These are phyloP conservation scores for Dolichomitus sp. DNA, from an alignment of 2,888 invertebrate species.

Conservation along the genomic window DNA sequence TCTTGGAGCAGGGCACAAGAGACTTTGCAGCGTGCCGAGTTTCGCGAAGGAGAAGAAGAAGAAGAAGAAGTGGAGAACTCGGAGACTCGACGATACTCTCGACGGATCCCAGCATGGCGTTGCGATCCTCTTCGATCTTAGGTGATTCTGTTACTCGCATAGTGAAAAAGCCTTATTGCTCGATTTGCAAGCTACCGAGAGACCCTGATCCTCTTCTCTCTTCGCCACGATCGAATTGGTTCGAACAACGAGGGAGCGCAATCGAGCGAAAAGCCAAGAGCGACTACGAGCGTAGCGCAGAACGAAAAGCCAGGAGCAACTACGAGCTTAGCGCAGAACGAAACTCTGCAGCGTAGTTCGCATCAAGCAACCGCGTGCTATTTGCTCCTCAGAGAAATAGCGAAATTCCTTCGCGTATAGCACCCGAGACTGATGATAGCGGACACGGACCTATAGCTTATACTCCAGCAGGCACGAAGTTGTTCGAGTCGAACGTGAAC, in stretches of 20 bases:
- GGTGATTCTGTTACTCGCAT: slow-evolving; percentile 20
- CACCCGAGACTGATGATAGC: slow-evolving; percentile 62
- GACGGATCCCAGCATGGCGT: slow-evolving; percentile 8
- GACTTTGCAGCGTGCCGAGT: slow-evolving; percentile 17
- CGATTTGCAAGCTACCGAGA: slow-evolving; percentile 31
- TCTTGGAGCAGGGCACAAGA: background rate
- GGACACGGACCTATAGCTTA: slow-evolving; percentile 32
- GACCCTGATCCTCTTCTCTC: slow-evolving; percentile 28
- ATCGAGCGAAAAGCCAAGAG: slow-evolving; percentile 35
- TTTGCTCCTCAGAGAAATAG: slow-evolving; percentile 74
- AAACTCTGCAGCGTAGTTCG: slow-evolving; percentile 2
- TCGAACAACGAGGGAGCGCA: slow-evolving; percentile 33
- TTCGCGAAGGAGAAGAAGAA: slow-evolving; percentile 25
- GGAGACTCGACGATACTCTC: slow-evolving; percentile 24
- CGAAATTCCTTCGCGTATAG: slow-evolving; percentile 79
- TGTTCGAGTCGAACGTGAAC: slow-evolving; percentile 62
- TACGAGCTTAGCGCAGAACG: slow-evolving; percentile 7
- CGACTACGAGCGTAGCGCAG: slow-evolving; percentile 4
- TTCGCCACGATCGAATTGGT: slow-evolving; percentile 56
- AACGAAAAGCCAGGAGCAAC: background rate
- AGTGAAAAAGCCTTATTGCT: slow-evolving; percentile 25
- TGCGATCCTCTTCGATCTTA: slow-evolving; percentile 25
- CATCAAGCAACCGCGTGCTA: slow-evolving; percentile 66
- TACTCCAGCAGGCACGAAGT: slow-evolving; percentile 27
- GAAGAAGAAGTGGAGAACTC: slow-evolving; percentile 26